Conservation (phyloP, 1,140 invertebrate genomes). For the Diabrotica undecimpunctata region DNA sequence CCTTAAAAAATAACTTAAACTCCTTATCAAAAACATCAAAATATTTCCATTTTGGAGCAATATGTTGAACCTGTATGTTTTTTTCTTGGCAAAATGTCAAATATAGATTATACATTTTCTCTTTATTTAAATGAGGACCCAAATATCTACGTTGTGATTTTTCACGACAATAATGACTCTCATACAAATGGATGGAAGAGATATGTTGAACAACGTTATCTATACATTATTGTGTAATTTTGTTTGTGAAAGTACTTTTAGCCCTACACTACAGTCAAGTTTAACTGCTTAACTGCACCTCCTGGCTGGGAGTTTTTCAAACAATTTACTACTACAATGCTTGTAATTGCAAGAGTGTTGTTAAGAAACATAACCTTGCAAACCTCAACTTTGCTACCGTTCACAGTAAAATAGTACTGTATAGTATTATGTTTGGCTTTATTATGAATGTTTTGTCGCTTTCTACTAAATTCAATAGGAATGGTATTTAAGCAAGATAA, state of each 20-base stretch:
- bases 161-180: too few relatives aligned
- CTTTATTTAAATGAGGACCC: too few relatives aligned
- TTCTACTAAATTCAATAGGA: not conserved
- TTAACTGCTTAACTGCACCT: not conserved
- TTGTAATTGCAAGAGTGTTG: not conserved
- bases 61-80: too few relatives aligned
- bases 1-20: constrained; percentile 5
- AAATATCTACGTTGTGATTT: too few relatives aligned
- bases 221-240: not conserved
- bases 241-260: not conserved
- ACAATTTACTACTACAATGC: not conserved
- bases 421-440: not conserved
- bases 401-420: not conserved
- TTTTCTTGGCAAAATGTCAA: too few relatives aligned
- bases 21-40: too few relatives aligned
- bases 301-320: not conserved
- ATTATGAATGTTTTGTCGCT: not conserved
- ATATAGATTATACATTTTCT: too few relatives aligned
- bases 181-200: not conserved
- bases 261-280: not conserved
- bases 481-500: not conserved
- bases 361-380: not conserved
- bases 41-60: too few relatives aligned
- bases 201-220: not conserved
- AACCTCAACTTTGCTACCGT: not conserved